Conservation (phyloP, 2,113 vertebrate species). For the Barnardius zonarius region DNA sequence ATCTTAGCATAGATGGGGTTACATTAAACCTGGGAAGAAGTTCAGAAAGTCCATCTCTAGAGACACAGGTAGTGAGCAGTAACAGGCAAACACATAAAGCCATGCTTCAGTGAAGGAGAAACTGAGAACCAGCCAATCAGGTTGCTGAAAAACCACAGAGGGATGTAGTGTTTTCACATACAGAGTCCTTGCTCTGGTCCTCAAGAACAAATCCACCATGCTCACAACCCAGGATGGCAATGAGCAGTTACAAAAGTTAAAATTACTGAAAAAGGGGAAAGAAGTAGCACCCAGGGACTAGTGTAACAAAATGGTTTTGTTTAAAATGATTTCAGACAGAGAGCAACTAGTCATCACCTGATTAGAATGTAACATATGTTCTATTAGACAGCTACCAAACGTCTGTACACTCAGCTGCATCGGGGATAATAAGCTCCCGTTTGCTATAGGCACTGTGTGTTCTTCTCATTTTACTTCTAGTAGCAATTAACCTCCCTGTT, state of each 20-base stretch:
- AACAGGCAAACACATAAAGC: background rate
- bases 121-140: background rate
- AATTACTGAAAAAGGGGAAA: too few species aligned
- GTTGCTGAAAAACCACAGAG: background rate
- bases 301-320: background rate
- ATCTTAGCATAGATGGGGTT: background rate
- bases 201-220: fast-evolving
- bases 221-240: background rate
- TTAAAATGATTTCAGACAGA: background rate
- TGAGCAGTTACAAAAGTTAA: background rate
- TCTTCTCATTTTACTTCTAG: constrained; percentile 10
- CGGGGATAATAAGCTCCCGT: constrained; percentile 41
- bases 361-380: constrained; percentile 51
- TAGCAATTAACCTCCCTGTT: constrained; percentile 53
- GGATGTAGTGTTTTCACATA: background rate
- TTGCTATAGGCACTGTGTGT: constrained; percentile 33
- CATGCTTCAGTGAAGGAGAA: background rate
- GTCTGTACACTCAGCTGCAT: constrained; percentile 46
- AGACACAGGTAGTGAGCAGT: background rate
- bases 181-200: background rate
- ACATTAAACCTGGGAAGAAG: background rate
- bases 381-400: constrained; percentile 10
- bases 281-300: background rate
- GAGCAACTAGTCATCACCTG: constrained; percentile 15
- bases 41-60: background rate